Evolutionary conservation across 2,113 vertebrate species (phyloP).

Genomic region (Bucco capensis): DNA sequence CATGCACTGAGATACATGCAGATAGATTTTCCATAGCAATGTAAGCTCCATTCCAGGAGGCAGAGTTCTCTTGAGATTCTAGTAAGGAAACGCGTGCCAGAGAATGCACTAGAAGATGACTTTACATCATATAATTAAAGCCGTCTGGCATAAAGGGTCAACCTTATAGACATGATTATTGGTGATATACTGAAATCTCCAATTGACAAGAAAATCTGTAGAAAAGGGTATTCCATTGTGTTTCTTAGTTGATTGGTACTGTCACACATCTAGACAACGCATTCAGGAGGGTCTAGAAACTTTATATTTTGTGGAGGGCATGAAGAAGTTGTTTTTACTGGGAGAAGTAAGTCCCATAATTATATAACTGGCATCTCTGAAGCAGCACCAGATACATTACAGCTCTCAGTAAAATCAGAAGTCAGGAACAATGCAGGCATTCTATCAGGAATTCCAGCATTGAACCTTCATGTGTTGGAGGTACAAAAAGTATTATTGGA

Average conservation of each 20-base stretch:
- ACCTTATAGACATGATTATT: background rate
- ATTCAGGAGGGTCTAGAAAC: background rate
- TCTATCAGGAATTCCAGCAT: background rate
- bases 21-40: background rate
- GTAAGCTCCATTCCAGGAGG: background rate
- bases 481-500: background rate
- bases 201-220: background rate
- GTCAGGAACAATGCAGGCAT: background rate
- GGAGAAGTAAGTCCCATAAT: background rate
- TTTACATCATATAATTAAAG: background rate
- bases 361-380: background rate
- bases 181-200: background rate
- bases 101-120: background rate
- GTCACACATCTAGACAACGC: background rate
- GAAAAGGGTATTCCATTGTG: background rate
- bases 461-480: background rate
- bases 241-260: background rate
- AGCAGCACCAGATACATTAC: background rate
- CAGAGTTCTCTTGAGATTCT: background rate
- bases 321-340: background rate
- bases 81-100: background rate
- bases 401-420: background rate
- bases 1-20: accelerated
- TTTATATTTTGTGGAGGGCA: background rate
- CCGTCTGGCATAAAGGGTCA: background rate